Base-by-base conservation (phyloP, 2,888 invertebrate species). In the Blastobasis adustella region DNA sequence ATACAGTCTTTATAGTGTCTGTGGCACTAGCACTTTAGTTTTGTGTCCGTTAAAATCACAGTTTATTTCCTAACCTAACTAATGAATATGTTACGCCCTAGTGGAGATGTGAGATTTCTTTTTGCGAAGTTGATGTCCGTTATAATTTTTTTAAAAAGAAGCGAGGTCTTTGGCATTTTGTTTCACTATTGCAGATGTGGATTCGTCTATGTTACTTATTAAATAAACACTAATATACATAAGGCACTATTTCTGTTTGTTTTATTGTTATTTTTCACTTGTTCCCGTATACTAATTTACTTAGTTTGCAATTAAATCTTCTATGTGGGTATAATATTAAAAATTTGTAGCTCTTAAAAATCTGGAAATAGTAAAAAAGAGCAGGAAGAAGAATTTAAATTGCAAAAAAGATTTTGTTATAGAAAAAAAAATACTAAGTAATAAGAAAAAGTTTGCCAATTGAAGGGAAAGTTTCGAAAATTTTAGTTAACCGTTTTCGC, bases 131-230 rank as follows among this genome's bases (percentile, higher is more conserved):
- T 87, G 56, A 88, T 68, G 77, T 88, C 87, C 51, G 81, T 80
- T 72, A 88, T 87, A 76, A 87, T 67, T 74, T 87, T 88, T 80
- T 86, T 88, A 73, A 83, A 88, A 66, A 80, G 83, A 59, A 81
- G 74, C 73, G 78, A 78, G 67, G 85, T 82, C 78, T 82, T 83
- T 85, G 84, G 82, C 88, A 88, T 88, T 88, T 88, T 88, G 88
- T 82, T 74, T 84, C 86, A 23, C 23, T 23, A 23, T 23, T 23
- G 23, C 23, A 23, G 1, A 23, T 82, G 85, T 85, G 69, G 55
- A 76, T 74, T 54, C 62, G 63, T 73, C 79, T 73, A 77, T 53
- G 67, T 60, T 66, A 51, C 59, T 65, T 78, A 66, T 79, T 73
- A 79, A 81, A 71, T 63, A 66, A 77, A 77, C 71, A 76, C 38